Evolutionary conservation across 1,140 invertebrate species (phyloP).

Genomic region (Antheraea mylitta): DNA sequence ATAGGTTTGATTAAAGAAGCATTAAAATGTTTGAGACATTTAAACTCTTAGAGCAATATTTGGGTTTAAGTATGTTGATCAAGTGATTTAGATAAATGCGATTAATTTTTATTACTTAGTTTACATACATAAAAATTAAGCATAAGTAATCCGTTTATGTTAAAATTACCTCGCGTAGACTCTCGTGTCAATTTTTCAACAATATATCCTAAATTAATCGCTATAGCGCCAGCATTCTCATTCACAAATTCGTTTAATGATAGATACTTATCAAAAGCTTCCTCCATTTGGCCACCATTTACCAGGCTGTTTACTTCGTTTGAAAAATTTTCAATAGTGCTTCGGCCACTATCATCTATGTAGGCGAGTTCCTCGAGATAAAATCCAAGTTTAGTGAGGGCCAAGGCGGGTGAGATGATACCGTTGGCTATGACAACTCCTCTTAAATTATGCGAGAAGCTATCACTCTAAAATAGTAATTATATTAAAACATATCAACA

Average conservation of each 20-base stretch:
- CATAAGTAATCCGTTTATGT: neutral
- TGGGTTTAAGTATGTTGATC: too few relatives aligned
- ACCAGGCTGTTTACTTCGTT: slow-evolving; percentile 32
- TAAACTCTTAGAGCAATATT: too few relatives aligned
- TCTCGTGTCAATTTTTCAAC: slow-evolving; percentile 48
- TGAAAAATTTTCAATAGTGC: slow-evolving; percentile 43
- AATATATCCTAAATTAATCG: slow-evolving; percentile 56
- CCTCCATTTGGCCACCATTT: slow-evolving; percentile 25
- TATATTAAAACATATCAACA: neutral
- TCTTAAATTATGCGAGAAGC: slow-evolving; percentile 76
- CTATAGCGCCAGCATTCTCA: slow-evolving; percentile 47
- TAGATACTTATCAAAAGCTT: slow-evolving; percentile 54
- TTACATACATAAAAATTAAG: too few relatives aligned
- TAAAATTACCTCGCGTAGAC: slow-evolving; percentile 31
- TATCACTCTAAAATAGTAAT: slow-evolving; percentile 13
- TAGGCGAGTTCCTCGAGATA: slow-evolving; percentile 67
- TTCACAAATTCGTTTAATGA: slow-evolving; percentile 50
- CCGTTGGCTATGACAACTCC: slow-evolving; percentile 87
- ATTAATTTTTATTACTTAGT: too few relatives aligned
- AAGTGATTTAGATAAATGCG: too few relatives aligned
- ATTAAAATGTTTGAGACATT: too few relatives aligned
- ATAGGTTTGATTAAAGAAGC: too few relatives aligned
- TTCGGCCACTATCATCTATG: slow-evolving; percentile 49
- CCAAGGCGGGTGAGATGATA: slow-evolving; percentile 84
- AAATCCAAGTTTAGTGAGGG: slow-evolving; percentile 58